Percentiles rank a stretch among this genome's conserved stretches.
Conservation (phyloP, 2,113 vertebrate species). For the Siniperca chuatsi region DNA sequence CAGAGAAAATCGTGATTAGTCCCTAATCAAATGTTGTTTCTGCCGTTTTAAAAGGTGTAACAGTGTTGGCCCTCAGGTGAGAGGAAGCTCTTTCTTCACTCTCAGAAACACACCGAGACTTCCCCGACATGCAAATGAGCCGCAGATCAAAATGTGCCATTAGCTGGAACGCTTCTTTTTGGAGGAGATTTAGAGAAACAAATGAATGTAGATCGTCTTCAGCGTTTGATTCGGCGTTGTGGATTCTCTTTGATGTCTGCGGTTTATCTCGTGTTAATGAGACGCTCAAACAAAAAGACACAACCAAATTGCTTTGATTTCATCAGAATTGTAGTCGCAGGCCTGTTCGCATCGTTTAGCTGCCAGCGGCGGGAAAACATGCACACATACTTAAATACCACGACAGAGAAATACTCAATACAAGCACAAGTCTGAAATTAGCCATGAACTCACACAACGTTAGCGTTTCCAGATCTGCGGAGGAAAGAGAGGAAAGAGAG, state of each 20-base stretch:
- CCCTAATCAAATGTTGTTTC: constrained; percentile 84
- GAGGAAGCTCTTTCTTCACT: constrained; percentile 46
- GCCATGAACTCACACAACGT: no score
- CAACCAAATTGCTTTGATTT: constrained; percentile 76
- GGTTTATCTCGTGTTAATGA: constrained; percentile 75
- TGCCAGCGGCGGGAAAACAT: constrained; percentile 20
- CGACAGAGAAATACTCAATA: no score
- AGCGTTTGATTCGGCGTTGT: constrained; percentile 50
- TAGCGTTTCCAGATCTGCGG: no score
- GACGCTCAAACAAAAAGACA: constrained; percentile 68
- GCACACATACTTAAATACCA: background rate
- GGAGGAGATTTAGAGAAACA: constrained; percentile 77
- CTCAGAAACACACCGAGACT: constrained; percentile 5
- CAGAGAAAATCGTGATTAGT: constrained; percentile 77
- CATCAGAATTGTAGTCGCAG: constrained; percentile 65
- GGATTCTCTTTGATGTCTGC: constrained; percentile 79
- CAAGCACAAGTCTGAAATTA: no score
- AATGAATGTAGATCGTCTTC: constrained; percentile 58
- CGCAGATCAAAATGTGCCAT: constrained; percentile 58
- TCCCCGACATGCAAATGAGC: constrained; percentile 70
- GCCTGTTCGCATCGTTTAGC: constrained; percentile 23
- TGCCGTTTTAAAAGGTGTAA: constrained; percentile 74
- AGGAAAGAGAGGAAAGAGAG: no score
- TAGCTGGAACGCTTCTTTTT: constrained; percentile 53
- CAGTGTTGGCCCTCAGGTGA: constrained; percentile 78